Evolutionary conservation across 2,797 vertebrate genomes (phyloP).

Genomic region (Ptychobarbus kaznakovi): DNA sequence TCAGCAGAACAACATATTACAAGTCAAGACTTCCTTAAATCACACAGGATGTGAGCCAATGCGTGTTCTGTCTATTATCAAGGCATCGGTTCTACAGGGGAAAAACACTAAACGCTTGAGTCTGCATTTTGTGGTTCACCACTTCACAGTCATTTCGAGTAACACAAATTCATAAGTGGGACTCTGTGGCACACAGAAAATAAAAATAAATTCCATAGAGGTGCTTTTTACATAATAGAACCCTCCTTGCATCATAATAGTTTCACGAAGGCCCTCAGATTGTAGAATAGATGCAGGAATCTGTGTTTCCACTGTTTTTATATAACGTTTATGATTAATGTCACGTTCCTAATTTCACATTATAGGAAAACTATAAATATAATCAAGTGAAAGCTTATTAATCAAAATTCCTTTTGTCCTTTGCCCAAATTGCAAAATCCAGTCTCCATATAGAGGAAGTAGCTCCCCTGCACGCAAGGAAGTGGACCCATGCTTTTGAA

Average conservation of each 20-base stretch:
- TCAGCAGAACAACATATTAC: conserved; percentile 56
- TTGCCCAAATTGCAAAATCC: conserved; percentile 69
- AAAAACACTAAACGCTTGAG: conserved; percentile 72
- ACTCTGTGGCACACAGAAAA: background rate
- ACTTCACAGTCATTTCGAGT: conserved; percentile 68
- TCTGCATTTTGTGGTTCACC: conserved; percentile 71
- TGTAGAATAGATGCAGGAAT: background rate
- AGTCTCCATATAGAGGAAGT: conserved; percentile 74
- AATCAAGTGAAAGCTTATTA: background rate
- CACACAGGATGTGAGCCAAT: conserved; percentile 82
- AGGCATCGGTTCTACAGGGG: conserved; percentile 68
- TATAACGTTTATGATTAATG: background rate
- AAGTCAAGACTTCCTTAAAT: conserved; percentile 74
- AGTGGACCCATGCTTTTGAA: conserved; percentile 65
- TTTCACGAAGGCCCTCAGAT: background rate
- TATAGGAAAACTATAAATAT: background rate
- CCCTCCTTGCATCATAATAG: background rate
- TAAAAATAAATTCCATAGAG: conserved; percentile 16
- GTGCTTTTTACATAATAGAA: conserved; percentile 8
- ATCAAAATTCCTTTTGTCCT: background rate
- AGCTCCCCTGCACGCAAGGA: conserved; percentile 54
- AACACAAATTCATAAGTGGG: conserved; percentile 54
- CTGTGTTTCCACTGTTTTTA: background rate
- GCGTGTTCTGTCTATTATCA: conserved; percentile 58
- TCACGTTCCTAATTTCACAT: background rate